Evolutionary conservation across 2,797 vertebrate species (phyloP).

Genomic region (Hydrocynus forskahlii): DNA sequence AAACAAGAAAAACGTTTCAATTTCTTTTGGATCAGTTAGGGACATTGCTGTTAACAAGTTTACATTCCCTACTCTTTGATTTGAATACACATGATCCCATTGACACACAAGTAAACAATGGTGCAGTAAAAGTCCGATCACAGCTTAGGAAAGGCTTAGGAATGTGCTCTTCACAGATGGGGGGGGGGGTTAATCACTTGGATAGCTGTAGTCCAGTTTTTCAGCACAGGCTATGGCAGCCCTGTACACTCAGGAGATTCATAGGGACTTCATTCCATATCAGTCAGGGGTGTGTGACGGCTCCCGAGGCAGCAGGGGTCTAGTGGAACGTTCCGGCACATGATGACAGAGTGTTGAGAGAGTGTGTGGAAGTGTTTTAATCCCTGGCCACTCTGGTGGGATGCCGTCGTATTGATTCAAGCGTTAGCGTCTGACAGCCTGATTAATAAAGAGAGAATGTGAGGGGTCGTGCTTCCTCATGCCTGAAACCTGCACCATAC

Average conservation of each 20-base stretch:
- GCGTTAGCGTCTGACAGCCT: slow-evolving; percentile 54
- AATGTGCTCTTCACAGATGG: slow-evolving; percentile 30
- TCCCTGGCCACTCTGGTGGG: slow-evolving; percentile 52
- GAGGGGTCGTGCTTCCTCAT: slow-evolving; percentile 40
- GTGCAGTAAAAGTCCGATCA: slow-evolving; percentile 26
- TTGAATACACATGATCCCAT: not conserved
- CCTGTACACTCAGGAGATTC: slow-evolving; percentile 48
- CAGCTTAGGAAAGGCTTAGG: not conserved
- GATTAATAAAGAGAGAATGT: slow-evolving; percentile 58
- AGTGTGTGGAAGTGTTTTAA: slow-evolving; percentile 61
- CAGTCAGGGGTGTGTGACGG: slow-evolving; percentile 55
- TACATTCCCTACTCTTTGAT: not conserved
- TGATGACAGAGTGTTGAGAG: slow-evolving; percentile 57
- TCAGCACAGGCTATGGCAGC: slow-evolving; percentile 45
- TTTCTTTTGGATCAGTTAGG: not conserved
- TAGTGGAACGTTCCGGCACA: slow-evolving; percentile 50
- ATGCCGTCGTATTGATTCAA: slow-evolving; percentile 52
- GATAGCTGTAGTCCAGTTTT: slow-evolving; percentile 44
- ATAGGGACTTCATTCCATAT: slow-evolving; percentile 59
- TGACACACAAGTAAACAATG: slow-evolving; percentile 37
- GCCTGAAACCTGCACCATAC: slow-evolving; percentile 27
- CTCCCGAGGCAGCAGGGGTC: slow-evolving; percentile 52
- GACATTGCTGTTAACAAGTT: not conserved
- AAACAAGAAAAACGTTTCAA: no score
- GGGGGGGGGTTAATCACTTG: slow-evolving; percentile 33